A percentile compares a stretch with the other conserved stretches of the same genome.
phyloP scores from a whole-genome alignment of 2,888 invertebrate species.

The Protula sp. region DNA sequence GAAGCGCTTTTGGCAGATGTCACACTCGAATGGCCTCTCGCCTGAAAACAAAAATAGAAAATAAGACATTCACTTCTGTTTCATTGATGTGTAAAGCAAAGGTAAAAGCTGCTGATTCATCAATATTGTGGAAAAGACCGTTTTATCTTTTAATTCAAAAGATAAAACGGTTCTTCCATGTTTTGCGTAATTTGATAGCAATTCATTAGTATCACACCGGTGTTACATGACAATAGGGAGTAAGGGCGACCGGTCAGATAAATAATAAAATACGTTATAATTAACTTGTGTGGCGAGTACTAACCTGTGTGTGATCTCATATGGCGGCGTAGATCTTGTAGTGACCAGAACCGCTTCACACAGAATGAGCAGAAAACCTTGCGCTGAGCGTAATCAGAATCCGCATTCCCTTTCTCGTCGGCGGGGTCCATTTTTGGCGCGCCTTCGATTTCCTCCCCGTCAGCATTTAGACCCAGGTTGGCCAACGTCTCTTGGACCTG shows the following conservation, averaged over 20 bases:
- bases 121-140: too few relatives aligned
- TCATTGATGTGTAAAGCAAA: too few relatives aligned
- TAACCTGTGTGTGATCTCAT: slow-evolving; percentile 78
- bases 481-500: slow-evolving; percentile 28
- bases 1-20: slow-evolving; percentile 80
- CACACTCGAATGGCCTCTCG: slow-evolving; percentile 85
- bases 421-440: slow-evolving; percentile 11
- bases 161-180: too few relatives aligned
- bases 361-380: slow-evolving; percentile 71
- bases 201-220: too few relatives aligned
- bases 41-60: slow-evolving; percentile 32
- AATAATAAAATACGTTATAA: too few relatives aligned
- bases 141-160: too few relatives aligned
- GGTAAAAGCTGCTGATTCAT: too few relatives aligned
- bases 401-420: slow-evolving; percentile 28
- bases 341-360: slow-evolving; percentile 88
- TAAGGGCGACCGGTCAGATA: too few relatives aligned
- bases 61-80: too few relatives aligned
- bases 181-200: too few relatives aligned
- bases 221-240: too few relatives aligned
- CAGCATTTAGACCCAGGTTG: not conserved
- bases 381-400: slow-evolving; percentile 30
- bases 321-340: slow-evolving; percentile 85
- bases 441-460: slow-evolving; percentile 1
- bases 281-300: too few relatives aligned